These are phyloP conservation scores for Strix aluco DNA, from an alignment of 2,113 vertebrate species.

Conservation along the genomic window DNA sequence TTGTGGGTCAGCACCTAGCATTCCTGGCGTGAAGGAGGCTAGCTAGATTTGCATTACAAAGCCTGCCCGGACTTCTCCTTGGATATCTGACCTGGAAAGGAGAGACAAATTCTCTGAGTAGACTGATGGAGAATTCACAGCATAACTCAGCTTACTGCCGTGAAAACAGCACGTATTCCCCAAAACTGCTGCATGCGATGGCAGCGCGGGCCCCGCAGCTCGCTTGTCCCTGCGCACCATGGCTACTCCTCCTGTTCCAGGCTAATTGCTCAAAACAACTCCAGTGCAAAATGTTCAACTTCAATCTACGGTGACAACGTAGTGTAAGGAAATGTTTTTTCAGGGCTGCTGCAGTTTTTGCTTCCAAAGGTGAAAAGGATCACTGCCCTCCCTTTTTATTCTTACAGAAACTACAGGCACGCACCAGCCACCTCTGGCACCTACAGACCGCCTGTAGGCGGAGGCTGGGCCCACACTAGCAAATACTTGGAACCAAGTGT, in stretches of 20 bases:
- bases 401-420: neutral
- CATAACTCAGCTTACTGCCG: neutral
- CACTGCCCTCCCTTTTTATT: neutral
- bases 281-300: neutral
- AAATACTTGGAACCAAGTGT: neutral
- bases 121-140: neutral
- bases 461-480: neutral
- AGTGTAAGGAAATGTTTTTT: neutral
- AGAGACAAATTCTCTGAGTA: conserved; percentile 13
- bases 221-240: neutral
- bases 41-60: conserved; percentile 58
- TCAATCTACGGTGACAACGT: neutral
- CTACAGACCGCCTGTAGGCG: neutral
- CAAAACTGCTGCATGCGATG: neutral
- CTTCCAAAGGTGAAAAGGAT: neutral
- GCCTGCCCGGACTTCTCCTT: conserved; percentile 20
- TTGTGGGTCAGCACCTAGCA: conserved; percentile 43
- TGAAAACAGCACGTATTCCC: neutral
- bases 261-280: neutral
- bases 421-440: neutral
- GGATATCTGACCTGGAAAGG: conserved; percentile 43
- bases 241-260: neutral
- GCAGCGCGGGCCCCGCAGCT: neutral
- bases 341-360: neutral
- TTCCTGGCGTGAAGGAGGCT: conserved; percentile 26